Evolutionary conservation across 2,113 vertebrate species (phyloP), one percentile per base, ranked within the genome.

Genomic region (Misgurnus anguillicaudatus): DNA sequence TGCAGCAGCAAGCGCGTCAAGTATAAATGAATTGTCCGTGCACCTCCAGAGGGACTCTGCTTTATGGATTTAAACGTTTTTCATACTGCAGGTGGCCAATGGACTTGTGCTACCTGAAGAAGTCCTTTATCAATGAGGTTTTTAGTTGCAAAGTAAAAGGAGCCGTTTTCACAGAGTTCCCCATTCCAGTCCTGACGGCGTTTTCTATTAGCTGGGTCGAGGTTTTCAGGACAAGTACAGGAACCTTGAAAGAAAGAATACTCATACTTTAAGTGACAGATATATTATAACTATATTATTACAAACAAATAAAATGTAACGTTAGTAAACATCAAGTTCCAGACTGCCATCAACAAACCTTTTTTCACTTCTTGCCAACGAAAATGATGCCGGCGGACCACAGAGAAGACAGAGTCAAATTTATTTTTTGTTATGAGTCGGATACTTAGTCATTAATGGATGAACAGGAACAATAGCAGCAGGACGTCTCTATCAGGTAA

Each of bases 111-210:
- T 80, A 99, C 98, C 95, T 99, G 98, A 75, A 96, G 55, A 4
- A 88, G 82, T 2, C 92, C 92, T 9, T 89, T 24, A 10, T 62
- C 24, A 57, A 99, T 85, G 63, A 96, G 85, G 9, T 94, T 85
- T 63, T 80, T 94, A n/a, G 90, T 95, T 73, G 93, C 89, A 82
- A 98, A 94, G 88, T 99, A 99, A 86, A 99, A 96, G 0, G 96
- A 99, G 1, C 98, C 97, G 60, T 98, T 99, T 88, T 99, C 98
- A 84, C 92, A 96, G 3, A 99, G 92, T 74, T 99, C 97, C 13
- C 98, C 98, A 0, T 89, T 87, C 98, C 98, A 99, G 84, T 98
- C 97, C 83, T 99, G 97, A 10, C 97, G 90, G 3, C 96, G 91
- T 1, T 92, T 96, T 0, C 97, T 90, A 0, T 90, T 89, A 11